These are phyloP conservation scores for Conchocele bisecta DNA, from an alignment of 2,888 invertebrate genomes.

Conservation along the genomic window DNA sequence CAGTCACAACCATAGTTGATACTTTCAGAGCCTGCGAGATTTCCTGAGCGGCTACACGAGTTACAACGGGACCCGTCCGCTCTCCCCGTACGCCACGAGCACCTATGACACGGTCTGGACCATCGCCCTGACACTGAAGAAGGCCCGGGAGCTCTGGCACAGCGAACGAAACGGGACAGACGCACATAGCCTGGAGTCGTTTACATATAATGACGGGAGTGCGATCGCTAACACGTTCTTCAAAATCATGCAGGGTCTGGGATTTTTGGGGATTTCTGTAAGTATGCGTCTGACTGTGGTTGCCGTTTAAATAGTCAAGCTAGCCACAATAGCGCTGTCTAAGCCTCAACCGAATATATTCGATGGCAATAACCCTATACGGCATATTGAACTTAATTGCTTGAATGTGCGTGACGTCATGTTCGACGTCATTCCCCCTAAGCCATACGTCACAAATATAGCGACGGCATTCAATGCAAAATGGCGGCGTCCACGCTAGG, in stretches of 20 bases:
- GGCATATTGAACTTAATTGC: too few species aligned
- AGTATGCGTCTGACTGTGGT: slow-evolving; percentile 84
- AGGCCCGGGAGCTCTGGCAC: slow-evolving; percentile 84
- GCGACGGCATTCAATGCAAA: too few species aligned
- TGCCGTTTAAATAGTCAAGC: background rate
- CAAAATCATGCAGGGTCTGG: slow-evolving; percentile 88
- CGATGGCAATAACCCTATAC: too few species aligned
- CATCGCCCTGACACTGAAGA: slow-evolving; percentile 90
- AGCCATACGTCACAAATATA: too few species aligned
- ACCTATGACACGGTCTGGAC: slow-evolving; percentile 97
- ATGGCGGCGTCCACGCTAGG: too few species aligned
- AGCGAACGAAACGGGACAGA: background rate
- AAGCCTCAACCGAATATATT: too few species aligned
- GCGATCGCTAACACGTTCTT: slow-evolving; percentile 88
- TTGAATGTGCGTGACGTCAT: too few species aligned
- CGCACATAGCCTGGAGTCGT: slow-evolving; percentile 85
- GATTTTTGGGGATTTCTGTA: slow-evolving; percentile 94
- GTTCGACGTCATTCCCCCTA: too few species aligned
- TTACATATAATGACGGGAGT: slow-evolving; percentile 88
- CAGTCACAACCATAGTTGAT: too few species aligned
- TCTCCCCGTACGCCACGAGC: slow-evolving; percentile 87
- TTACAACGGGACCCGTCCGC: slow-evolving; percentile 71
- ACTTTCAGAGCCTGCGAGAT: slow-evolving; percentile 86
- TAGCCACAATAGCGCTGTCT: too few species aligned
- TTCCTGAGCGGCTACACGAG: slow-evolving; percentile 86